Conservation (phyloP, 2,797 vertebrate genomes). For the Petrocephalus sullivani region DNA sequence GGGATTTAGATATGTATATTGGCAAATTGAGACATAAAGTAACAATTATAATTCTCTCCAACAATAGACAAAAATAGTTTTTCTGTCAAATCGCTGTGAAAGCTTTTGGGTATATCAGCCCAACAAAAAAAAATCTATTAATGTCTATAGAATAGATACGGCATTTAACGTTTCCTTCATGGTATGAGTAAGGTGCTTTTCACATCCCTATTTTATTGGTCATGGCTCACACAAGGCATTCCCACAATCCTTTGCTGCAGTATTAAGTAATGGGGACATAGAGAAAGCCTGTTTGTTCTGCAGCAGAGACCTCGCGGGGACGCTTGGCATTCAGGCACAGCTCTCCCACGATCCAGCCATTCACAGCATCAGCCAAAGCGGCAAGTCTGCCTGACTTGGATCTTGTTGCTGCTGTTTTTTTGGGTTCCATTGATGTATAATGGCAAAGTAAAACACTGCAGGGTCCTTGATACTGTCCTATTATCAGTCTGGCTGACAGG, state of each 20-base stretch:
- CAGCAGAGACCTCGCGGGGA: not conserved
- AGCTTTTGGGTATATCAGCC: not conserved
- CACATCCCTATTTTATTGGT: not conserved
- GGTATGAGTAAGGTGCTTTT: not conserved
- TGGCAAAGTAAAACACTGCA: slow-evolving; percentile 20
- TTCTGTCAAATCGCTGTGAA: not conserved
- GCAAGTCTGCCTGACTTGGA: slow-evolving; percentile 23
- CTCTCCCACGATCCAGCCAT: slow-evolving; percentile 30
- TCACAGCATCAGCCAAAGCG: slow-evolving; percentile 16
- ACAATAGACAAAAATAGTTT: not conserved
- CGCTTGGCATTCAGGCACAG: slow-evolving; percentile 31
- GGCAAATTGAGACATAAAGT: not conserved
- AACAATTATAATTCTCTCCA: not conserved
- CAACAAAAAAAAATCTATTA: not conserved
- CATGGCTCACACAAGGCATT: not conserved
- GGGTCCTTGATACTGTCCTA: not conserved
- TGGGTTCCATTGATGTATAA: slow-evolving; percentile 25
- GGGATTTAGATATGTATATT: not conserved
- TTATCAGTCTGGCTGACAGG: slow-evolving; percentile 9
- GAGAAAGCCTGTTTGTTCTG: slow-evolving; percentile 34
- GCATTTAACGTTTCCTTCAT: not conserved
- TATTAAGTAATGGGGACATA: slow-evolving; percentile 23
- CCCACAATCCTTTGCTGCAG: slow-evolving; percentile 23
- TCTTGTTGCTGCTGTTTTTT: slow-evolving; percentile 25
- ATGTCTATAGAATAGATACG: not conserved